phyloP scores from a whole-genome alignment of 2,797 vertebrate genomes.

The Amblyraja radiata region DNA sequence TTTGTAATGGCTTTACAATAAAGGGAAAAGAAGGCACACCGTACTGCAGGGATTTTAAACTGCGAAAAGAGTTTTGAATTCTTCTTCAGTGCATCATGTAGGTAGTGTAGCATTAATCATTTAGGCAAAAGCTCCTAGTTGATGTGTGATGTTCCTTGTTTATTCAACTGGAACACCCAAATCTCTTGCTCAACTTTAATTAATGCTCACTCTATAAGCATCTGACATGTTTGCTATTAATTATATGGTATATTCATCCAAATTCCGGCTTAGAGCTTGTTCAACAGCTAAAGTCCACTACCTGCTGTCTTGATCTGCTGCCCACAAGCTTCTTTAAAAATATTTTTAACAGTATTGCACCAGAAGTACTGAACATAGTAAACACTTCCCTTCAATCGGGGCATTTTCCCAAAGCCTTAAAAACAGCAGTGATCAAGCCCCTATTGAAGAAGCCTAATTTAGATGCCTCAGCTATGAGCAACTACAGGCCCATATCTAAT shows the following conservation, averaged over 20 bases:
- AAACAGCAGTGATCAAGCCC: too few species aligned
- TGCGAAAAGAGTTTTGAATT: neutral
- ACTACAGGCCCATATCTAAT: too few species aligned
- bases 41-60: neutral
- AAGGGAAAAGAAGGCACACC: neutral
- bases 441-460: too few species aligned
- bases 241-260: neutral
- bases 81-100: neutral
- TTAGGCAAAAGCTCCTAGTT: neutral
- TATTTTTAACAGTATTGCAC: too few species aligned
- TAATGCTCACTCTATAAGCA: neutral
- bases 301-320: too few species aligned
- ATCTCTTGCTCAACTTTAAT: neutral
- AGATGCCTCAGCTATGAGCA: too few species aligned
- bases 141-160: neutral
- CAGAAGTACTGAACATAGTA: too few species aligned
- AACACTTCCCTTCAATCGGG: too few species aligned
- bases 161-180: slow-evolving; percentile 16
- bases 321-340: too few species aligned
- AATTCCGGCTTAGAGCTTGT: neutral
- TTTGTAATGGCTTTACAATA: neutral
- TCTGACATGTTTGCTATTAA: neutral
- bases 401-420: too few species aligned
- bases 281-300: too few species aligned
- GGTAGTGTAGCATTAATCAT: neutral